These are phyloP conservation scores for Karalla daura DNA, from an alignment of 2,797 vertebrate genomes.

Conservation along the genomic window DNA sequence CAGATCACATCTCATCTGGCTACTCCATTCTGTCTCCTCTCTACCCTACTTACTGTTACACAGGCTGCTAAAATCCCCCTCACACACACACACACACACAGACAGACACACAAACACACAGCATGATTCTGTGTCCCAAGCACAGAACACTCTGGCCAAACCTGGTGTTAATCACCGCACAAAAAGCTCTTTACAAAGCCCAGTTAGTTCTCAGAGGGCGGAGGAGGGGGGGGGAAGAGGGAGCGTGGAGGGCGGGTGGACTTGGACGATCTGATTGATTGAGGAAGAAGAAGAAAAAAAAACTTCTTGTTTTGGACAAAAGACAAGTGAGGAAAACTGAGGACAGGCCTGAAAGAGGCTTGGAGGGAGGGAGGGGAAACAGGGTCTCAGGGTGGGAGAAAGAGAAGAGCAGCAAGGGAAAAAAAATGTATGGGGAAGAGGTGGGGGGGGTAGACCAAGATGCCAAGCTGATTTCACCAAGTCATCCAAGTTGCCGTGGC, in stretches of 20 bases:
- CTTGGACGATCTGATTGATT: slow-evolving; percentile 60
- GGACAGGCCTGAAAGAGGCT: slow-evolving; percentile 50
- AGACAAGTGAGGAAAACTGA: slow-evolving; percentile 48
- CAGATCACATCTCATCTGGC: slow-evolving; percentile 76
- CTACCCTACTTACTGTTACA: slow-evolving; percentile 55
- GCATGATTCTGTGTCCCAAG: slow-evolving; percentile 49
- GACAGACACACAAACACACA: slow-evolving; percentile 1
- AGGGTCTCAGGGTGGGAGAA: slow-evolving; percentile 25
- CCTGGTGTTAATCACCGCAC: slow-evolving; percentile 74
- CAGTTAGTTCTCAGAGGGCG: slow-evolving; percentile 70
- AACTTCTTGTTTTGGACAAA: slow-evolving; percentile 47
- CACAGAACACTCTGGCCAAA: slow-evolving; percentile 71
- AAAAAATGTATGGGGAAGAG: background rate
- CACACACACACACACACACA: slow-evolving; percentile 19
- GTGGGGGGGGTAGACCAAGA: slow-evolving; percentile 24
- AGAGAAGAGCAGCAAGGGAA: slow-evolving; percentile 26
- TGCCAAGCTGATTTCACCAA: slow-evolving; percentile 63
- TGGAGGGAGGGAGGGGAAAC: background rate
- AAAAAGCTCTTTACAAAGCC: slow-evolving; percentile 75
- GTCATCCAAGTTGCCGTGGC: slow-evolving; percentile 69
- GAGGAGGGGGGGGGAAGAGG: slow-evolving; percentile 27
- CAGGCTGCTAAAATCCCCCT: slow-evolving; percentile 54
- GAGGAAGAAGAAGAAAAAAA: slow-evolving; percentile 32
- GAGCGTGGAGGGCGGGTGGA: background rate
- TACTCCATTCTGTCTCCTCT: slow-evolving; percentile 68